phyloP scores from a whole-genome alignment of 2,113 vertebrate genomes.

The Diphyllodes magnificus region DNA sequence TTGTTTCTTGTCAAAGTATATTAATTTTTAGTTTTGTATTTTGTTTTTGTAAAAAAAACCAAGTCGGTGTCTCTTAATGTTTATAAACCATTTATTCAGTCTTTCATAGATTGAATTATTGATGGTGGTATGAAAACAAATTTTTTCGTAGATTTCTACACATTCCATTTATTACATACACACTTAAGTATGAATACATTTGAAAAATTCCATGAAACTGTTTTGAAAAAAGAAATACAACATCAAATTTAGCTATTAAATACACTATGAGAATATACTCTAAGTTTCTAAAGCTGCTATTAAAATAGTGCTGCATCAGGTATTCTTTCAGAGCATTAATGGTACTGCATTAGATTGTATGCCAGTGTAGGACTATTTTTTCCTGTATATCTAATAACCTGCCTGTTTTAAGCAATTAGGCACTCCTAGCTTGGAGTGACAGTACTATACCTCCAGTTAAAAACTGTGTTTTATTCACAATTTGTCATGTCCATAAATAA shows the following conservation, averaged over 20 bases:
- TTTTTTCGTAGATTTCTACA: not conserved
- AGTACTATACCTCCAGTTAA: not conserved
- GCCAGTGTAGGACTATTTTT: not conserved
- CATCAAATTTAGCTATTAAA: not conserved
- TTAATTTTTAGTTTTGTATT: constrained; percentile 7
- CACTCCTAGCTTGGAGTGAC: not conserved
- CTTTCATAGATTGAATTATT: not conserved
- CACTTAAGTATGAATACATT: not conserved
- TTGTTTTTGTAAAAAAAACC: not conserved
- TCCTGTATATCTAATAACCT: not conserved
- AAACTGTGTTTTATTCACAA: not conserved
- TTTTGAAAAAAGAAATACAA: not conserved
- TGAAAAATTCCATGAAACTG: not conserved
- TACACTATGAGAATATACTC: not conserved
- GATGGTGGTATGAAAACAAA: not conserved
- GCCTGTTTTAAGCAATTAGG: constrained; percentile 21
- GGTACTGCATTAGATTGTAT: not conserved
- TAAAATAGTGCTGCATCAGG: not conserved
- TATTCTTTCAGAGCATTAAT: constrained; percentile 7
- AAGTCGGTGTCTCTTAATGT: not conserved
- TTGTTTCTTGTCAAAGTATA: not conserved
- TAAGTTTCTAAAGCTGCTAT: not conserved
- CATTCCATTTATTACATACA: not conserved
- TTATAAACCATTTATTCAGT: not conserved
- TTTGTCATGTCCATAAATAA: not conserved